Percentiles rank a stretch among this genome's conserved stretches.
These are phyloP conservation scores for Cirrhinus molitorella DNA, from an alignment of 2,797 vertebrate species.

Conservation along the genomic window DNA sequence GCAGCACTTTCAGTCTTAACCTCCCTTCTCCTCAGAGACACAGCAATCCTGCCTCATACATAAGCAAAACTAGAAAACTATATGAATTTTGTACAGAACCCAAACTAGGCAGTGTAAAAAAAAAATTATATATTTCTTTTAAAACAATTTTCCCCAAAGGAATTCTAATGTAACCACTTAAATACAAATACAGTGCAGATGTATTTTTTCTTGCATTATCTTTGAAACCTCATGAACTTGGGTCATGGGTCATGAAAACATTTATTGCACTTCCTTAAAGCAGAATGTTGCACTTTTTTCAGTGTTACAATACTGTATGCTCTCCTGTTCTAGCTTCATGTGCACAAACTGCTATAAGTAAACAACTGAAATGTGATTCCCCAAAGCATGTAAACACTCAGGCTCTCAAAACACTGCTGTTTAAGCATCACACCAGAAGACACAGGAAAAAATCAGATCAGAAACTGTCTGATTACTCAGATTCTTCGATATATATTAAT, in stretches of 20 bases:
- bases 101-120: neutral
- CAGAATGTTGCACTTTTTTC: neutral
- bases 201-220: neutral
- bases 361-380: neutral
- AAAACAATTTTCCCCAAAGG: neutral
- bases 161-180: neutral
- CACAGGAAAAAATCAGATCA: too few relatives aligned
- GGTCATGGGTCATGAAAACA: neutral
- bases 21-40: neutral
- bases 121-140: too few relatives aligned
- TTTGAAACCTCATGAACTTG: too few relatives aligned
- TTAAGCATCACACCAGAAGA: neutral
- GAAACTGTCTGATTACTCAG: too few relatives aligned
- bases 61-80: neutral
- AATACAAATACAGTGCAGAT: neutral
- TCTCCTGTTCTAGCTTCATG: neutral
- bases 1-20: slow-evolving; percentile 24
- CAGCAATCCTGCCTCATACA: neutral
- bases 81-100: neutral
- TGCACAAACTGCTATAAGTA: too few relatives aligned
- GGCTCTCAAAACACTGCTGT: neutral
- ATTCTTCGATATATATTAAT: too few relatives aligned
- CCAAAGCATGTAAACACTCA: neutral
- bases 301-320: neutral
- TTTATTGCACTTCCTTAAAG: neutral